These are phyloP conservation scores for Cephalotes varians DNA, from an alignment of 2,888 invertebrate genomes.

Conservation along the genomic window DNA sequence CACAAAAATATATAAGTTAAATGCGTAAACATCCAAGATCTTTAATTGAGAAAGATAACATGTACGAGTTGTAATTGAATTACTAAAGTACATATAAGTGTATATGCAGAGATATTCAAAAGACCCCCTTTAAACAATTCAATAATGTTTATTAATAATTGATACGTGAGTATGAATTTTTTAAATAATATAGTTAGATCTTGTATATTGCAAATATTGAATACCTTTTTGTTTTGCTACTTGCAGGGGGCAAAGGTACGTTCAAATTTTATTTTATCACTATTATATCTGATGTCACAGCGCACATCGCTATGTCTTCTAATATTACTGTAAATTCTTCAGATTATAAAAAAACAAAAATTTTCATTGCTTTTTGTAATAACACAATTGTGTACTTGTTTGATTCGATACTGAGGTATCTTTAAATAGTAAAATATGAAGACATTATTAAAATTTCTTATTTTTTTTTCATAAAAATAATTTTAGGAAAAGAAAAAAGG, in stretches of 20 bases:
- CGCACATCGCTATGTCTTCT: conserved; percentile 66
- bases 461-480: conserved; percentile 2
- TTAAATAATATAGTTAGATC: conserved; percentile 60
- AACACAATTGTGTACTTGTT: conserved; percentile 60
- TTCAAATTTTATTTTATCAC: conserved; percentile 83
- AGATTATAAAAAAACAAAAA: conserved; percentile 46
- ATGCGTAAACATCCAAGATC: background rate
- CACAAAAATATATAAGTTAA: conserved; percentile 5
- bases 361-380: conserved; percentile 65
- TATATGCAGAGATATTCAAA: conserved; percentile 37
- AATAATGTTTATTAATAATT: conserved; percentile 58
- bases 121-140: conserved; percentile 73
- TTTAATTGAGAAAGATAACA: conserved; percentile 2
- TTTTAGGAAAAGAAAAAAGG: background rate
- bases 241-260: conserved; percentile 89
- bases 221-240: conserved; percentile 83
- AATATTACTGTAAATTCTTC: conserved; percentile 56
- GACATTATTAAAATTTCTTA: background rate
- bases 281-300: conserved; percentile 62
- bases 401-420: background rate
- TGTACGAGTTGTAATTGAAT: background rate
- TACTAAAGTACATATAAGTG: background rate
- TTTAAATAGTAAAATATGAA: background rate
- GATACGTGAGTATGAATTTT: conserved; percentile 57
- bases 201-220: conserved; percentile 77